These are phyloP conservation scores for Casuarius casuarius DNA, from an alignment of 2,113 vertebrate genomes.

Conservation along the genomic window DNA sequence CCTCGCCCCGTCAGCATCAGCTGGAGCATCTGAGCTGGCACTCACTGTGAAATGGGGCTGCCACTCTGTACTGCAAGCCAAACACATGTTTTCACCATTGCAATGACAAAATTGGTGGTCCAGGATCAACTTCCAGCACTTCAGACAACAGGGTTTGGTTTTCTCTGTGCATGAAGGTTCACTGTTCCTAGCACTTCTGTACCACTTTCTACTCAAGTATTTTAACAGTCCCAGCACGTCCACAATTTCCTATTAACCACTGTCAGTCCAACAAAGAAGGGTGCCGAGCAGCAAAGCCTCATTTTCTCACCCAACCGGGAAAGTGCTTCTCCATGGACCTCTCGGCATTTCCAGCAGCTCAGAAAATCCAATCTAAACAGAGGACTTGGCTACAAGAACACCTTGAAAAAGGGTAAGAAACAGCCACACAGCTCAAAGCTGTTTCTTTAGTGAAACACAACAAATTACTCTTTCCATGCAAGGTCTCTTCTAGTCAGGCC, in stretches of 20 bases:
- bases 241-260: not conserved
- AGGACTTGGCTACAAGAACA: not conserved
- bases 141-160: fast-evolving
- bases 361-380: not conserved
- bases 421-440: not conserved
- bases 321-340: not conserved
- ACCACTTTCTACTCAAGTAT: not conserved
- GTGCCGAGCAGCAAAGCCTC: not conserved
- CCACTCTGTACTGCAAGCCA: fast-evolving
- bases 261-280: not conserved
- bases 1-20: fast-evolving
- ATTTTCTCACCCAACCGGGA: too few relatives aligned
- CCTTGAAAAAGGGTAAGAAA: not conserved
- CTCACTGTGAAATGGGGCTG: fast-evolving
- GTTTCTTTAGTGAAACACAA: not conserved
- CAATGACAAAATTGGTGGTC: not conserved
- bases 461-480: not conserved
- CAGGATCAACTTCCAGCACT: not conserved
- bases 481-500: slow-evolving; percentile 8
- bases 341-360: not conserved
- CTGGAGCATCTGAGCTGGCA: fast-evolving
- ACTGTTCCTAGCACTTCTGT: not conserved
- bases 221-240: not conserved
- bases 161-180: not conserved
- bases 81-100: not conserved